Base-by-base conservation (phyloP, 2,888 invertebrate genomes). In the Papilio demoleus region DNA sequence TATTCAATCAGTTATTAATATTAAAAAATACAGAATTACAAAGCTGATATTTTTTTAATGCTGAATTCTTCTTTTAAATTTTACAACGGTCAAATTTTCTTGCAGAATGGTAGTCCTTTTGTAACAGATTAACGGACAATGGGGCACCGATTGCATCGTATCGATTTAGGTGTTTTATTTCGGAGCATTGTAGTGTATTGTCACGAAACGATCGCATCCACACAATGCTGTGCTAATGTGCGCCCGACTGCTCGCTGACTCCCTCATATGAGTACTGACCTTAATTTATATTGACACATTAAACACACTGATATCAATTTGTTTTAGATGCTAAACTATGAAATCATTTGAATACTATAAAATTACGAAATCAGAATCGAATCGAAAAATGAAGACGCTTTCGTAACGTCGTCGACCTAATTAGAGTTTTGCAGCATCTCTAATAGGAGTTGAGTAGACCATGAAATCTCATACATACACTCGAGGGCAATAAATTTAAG, bases 61-160 rank as follows among this genome's bases (percentile, higher is more conserved):
- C 71, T 69, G 72, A 40, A 66, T 42, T 42, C 12, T 5, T 31
- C 8, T 31, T 40, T 19, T 8, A 40, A 31, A 31, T 61, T 61
- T 67, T 59, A 42, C 31, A 63, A 58, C 62, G 45, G 24, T 24
- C 56, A 27, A 17, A 24, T 22, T 53, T 50, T 68, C 47, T 50
- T 65, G 50, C 17, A 79, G 81, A 82, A 82, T 81, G 82, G 81
- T 77, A 80, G 80, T 85, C 83, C 86, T 86, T 85, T 88, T 87
- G 84, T 87, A 77, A 75, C 80, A 81, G 82, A 82, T 86, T 88
- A 84, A 87, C 81, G 88, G 86, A 90, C 90, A 90, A 90, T 90
- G 81, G 88, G 80, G 77, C 84, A 80, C 82, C 85, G 84, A 90
- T 88, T 89, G 90, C 86, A 84, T 72, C 70, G 81, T 76, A 77